Percentiles rank a stretch among this genome's conserved stretches.
phyloP scores from a whole-genome alignment of 2,113 vertebrate genomes.

The Corythoichthys haematopterus region DNA sequence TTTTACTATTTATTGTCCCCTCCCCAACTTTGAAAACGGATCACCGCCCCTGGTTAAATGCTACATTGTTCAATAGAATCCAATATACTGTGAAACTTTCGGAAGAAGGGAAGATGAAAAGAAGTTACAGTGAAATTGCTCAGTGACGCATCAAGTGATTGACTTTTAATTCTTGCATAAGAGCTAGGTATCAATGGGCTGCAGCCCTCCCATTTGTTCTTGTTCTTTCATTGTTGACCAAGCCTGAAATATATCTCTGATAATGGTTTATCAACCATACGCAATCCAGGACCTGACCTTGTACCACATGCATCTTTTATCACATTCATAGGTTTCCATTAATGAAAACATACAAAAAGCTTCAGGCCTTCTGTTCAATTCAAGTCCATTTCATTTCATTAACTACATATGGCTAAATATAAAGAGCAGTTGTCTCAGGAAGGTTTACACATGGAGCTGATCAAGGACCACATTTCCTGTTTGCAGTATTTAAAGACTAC shows the following conservation, averaged over 20 bases:
- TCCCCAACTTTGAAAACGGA: neutral
- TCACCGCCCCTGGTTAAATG: neutral
- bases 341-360: slow-evolving; percentile 13
- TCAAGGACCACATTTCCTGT: too few relatives aligned
- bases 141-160: slow-evolving; percentile 59
- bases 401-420: too few relatives aligned
- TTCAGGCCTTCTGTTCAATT: too few relatives aligned
- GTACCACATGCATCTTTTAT: slow-evolving; percentile 13
- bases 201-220: slow-evolving; percentile 51
- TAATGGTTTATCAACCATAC: slow-evolving; percentile 56
- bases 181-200: slow-evolving; percentile 49
- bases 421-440: too few relatives aligned
- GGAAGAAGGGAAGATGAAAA: slow-evolving; percentile 27
- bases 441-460: too few relatives aligned
- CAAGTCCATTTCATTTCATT: too few relatives aligned
- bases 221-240: slow-evolving; percentile 64
- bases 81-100: neutral
- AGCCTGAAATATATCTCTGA: slow-evolving; percentile 65
- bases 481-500: too few relatives aligned
- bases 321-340: slow-evolving; percentile 13
- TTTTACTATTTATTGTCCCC: neutral
- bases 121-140: slow-evolving; percentile 53
- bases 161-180: slow-evolving; percentile 71
- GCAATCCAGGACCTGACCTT: slow-evolving; percentile 8
- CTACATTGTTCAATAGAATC: neutral